Evolutionary conservation across 2,888 invertebrate species (phyloP), one percentile per base, ranked within the genome.

Genomic region (Cyclophora punctaria): DNA sequence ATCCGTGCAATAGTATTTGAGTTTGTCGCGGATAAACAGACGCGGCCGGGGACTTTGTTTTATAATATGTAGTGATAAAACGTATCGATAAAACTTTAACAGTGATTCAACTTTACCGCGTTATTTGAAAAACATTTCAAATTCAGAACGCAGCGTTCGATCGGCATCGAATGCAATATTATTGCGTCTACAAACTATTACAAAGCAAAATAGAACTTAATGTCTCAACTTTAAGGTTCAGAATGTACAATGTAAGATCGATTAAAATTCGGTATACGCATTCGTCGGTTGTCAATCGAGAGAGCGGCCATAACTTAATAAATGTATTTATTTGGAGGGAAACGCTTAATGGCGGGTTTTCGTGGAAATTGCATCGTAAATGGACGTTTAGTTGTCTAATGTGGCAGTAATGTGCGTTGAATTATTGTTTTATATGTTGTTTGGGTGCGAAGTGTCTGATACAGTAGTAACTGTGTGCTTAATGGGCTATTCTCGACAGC

Each of bases 81-180:
- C 20, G 20, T 72, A 73, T 75, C 69, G 70, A 66, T 70, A 74
- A 79, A 67, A 82, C 71, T 78, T 68, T 71, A 72, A 71, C 48
- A 71, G 63, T 83, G 78, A 86, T 85, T 86, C 78, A 84, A 84
- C 84, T 81, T 72, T 69, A 78, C 81, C 80, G 80, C 72, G 72
- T 76, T 71, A 73, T 73, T 73, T 66, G 58, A 64, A 67, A 20
- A 20, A 20, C 20, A 78, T 82, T 85, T 83, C 67, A 78, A 82
- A 85, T 86, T 85, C 85, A 59, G 69, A 74, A 62, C 82, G 78
- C 79, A 76, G 54, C 51, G 55, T 62, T 63, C 69, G 78, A 76
- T 81, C 79, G 81, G 77, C 75, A 73, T 78, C 64, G 63, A 61
- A 66, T 66, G 71, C 20, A 20, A 79, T 76, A 20, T 75, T 76